These are phyloP conservation scores for Caenorhabditis japonica DNA, from an alignment of 2,888 invertebrate genomes.

Conservation along the genomic window DNA sequence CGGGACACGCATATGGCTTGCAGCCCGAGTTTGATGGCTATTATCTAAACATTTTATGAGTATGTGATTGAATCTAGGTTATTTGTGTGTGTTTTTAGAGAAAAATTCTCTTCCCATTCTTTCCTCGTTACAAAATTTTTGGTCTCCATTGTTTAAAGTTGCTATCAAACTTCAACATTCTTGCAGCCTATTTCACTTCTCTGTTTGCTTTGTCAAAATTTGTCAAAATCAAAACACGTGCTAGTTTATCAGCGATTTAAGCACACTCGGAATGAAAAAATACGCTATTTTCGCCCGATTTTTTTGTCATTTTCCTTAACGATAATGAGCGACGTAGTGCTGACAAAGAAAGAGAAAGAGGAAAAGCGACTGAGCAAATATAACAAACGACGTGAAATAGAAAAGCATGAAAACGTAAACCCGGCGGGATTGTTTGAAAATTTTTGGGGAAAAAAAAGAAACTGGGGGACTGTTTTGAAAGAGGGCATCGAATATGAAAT, in stretches of 20 bases:
- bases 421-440: no score
- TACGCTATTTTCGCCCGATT: constrained; percentile 18
- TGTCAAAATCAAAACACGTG: constrained; percentile 18
- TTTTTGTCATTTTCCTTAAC: constrained; percentile 32
- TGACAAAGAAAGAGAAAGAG: no score
- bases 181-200: no score
- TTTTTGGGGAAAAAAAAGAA: constrained; percentile 9
- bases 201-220: constrained; percentile 10
- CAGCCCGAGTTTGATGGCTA: no score
- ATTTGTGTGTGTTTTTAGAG: no score
- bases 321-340: constrained; percentile 34
- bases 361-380: constrained; percentile 36
- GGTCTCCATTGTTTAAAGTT: no score
- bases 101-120: no score
- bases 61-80: no score
- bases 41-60: no score
- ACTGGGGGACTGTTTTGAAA: constrained; percentile 21
- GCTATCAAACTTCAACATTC: no score
- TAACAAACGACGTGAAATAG: constrained; percentile 32
- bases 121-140: no score
- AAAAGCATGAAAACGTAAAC: constrained; percentile 3
- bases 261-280: constrained; percentile 23
- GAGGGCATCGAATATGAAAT: constrained; percentile 22
- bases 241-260: constrained; percentile 17
- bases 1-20: no score